These are phyloP conservation scores for Chrysogorgia sp. DNA, from an alignment of 92 coral and sea anemone species.

Conservation along the genomic window DNA sequence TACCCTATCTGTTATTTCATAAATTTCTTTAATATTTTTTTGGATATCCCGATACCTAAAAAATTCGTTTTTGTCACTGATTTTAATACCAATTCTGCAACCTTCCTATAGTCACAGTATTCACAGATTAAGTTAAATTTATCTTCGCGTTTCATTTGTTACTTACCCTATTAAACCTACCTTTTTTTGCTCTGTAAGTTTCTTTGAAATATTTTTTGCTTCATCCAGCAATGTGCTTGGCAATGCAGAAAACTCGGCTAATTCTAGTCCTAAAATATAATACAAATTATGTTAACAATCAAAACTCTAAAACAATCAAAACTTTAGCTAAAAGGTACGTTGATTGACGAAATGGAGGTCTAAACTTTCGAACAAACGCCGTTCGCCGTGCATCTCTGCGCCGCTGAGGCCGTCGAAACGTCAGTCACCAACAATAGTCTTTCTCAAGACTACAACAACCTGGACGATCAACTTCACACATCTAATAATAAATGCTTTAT, in stretches of 20 bases:
- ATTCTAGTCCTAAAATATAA: conserved; percentile 85
- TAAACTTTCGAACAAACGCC: no score
- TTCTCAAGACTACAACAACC: no score
- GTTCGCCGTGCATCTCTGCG: no score
- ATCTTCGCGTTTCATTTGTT: neutral
- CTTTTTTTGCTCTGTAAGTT: conserved; percentile 69
- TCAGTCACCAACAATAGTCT: no score
- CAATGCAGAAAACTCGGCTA: conserved; percentile 90
- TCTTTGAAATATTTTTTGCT: conserved; percentile 75
- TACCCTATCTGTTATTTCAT: no score
- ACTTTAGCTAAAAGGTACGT: neutral
- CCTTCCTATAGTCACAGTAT: neutral
- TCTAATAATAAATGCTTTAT: no score
- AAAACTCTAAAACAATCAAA: neutral
- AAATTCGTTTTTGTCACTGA: no score
- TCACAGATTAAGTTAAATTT: neutral
- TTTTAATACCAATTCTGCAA: no score
- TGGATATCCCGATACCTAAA: no score
- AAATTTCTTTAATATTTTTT: no score
- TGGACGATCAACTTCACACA: no score
- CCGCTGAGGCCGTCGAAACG: no score
- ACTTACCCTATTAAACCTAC: conserved; percentile 23
- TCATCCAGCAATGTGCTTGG: conserved; percentile 72
- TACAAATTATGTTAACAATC: neutral
- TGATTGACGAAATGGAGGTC: neutral